A percentile compares a stretch with the other conserved stretches of the same genome.
phyloP scores from a whole-genome alignment of 1,140 invertebrate genomes.

The Rhizoglyphus robini region DNA sequence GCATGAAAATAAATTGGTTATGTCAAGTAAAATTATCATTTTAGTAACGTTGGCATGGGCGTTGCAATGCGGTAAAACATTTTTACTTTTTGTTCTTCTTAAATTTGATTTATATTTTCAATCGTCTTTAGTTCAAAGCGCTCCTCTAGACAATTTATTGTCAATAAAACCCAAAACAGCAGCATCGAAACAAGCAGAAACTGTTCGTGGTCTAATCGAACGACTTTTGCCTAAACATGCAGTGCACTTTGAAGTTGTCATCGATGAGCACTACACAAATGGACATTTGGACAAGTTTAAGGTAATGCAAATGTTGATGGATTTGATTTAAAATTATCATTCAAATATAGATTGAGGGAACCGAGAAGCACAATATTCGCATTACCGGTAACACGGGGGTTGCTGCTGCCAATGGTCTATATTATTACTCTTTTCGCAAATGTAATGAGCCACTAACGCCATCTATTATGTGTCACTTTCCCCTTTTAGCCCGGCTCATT shows the following conservation, averaged over 20 bases:
- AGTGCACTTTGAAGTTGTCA: background rate
- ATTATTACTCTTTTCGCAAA: too few relatives aligned
- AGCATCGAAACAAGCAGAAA: background rate
- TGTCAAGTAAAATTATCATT: too few relatives aligned
- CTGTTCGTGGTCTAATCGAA: background rate
- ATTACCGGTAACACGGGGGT: constrained; percentile 61
- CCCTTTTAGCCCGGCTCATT: too few relatives aligned
- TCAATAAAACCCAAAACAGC: background rate
- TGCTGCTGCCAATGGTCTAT: constrained; percentile 63
- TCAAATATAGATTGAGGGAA: background rate
- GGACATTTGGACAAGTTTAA: constrained; percentile 2
- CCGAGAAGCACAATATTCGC: constrained; percentile 21
- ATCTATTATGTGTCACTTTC: too few relatives aligned
- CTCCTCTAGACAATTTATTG: background rate
- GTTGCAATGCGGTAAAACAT: too few relatives aligned
- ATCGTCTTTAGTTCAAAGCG: background rate
- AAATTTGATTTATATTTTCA: too few relatives aligned
- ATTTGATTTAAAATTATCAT: background rate
- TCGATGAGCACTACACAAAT: background rate
- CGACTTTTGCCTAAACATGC: background rate
- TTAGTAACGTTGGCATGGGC: too few relatives aligned
- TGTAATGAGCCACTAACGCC: too few relatives aligned
- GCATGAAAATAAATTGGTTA: too few relatives aligned
- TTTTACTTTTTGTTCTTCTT: too few relatives aligned
- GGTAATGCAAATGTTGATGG: background rate